Conservation (phyloP, 2,113 vertebrate genomes). For the Sebastes schlegelii region DNA sequence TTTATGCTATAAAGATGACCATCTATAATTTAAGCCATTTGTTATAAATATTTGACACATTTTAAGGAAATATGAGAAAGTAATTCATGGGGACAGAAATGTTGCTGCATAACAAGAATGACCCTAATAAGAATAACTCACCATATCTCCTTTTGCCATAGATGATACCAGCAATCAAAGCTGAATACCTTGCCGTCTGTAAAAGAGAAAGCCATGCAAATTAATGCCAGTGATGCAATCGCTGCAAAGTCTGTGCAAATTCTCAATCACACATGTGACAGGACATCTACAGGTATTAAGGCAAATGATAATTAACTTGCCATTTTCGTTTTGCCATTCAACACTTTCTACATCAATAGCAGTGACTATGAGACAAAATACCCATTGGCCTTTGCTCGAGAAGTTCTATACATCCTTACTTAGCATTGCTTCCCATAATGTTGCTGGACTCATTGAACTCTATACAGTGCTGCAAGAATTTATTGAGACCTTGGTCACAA, state of each 20-base stretch:
- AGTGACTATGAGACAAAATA: neutral
- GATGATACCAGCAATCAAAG: constrained; percentile 88
- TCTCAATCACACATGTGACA: neutral
- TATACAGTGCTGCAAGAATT: too few species aligned
- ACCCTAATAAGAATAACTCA: constrained; percentile 75
- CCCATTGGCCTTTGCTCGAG: neutral
- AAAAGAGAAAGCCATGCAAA: neutral
- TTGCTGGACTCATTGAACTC: neutral
- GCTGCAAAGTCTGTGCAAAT: too few species aligned
- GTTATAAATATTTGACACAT: too few species aligned
- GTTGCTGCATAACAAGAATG: too few species aligned
- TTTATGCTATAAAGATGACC: too few species aligned
- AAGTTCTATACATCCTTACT: neutral
- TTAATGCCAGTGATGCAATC: neutral
- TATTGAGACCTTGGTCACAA: neutral
- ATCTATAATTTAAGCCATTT: too few species aligned
- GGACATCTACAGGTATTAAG: neutral
- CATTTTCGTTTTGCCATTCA: neutral
- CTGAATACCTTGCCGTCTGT: constrained; percentile 93
- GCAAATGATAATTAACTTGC: neutral
- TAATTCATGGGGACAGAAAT: too few species aligned
- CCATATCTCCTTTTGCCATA: constrained; percentile 94
- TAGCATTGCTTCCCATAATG: neutral
- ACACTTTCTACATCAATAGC: neutral
- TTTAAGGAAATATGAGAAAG: too few species aligned